Percentiles rank a stretch among this genome's conserved stretches.
Evolutionary conservation across 2,113 vertebrate genomes (phyloP).

Genomic region (Halcyon malimbica): DNA sequence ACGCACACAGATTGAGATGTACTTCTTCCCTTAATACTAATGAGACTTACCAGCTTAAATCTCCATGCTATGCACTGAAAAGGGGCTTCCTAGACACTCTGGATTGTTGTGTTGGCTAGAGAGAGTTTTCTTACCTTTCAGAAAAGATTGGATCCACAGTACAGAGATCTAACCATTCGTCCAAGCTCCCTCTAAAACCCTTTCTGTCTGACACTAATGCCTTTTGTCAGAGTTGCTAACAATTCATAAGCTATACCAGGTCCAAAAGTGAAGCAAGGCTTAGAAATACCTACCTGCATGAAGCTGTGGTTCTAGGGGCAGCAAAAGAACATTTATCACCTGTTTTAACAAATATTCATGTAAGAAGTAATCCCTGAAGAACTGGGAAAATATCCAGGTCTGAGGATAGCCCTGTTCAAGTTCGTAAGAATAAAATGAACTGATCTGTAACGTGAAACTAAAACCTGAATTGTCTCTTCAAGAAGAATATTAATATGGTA

Average conservation of each 20-base stretch:
- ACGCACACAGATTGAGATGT: not conserved
- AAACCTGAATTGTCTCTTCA: not conserved
- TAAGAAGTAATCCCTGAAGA: not conserved
- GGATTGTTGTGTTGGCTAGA: not conserved
- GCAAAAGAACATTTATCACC: not conserved
- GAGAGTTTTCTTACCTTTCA: not conserved
- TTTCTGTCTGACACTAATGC: not conserved
- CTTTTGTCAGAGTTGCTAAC: not conserved
- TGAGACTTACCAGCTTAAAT: not conserved
- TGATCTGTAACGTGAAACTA: not conserved
- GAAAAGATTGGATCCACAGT: not conserved
- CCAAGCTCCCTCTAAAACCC: not conserved
- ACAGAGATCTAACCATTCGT: not conserved
- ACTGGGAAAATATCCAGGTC: not conserved
- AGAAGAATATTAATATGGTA: not conserved
- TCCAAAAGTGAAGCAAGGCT: not conserved
- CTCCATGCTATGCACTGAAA: not conserved
- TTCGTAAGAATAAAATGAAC: not conserved
- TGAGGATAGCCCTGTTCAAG: not conserved
- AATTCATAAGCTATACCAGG: not conserved
- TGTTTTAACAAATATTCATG: not conserved
- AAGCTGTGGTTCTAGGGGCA: not conserved
- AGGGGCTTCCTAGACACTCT: not conserved
- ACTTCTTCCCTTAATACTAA: not conserved
- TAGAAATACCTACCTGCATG: not conserved